These are phyloP conservation scores for Microtus montanus DNA, from an alignment of 2,113 vertebrate genomes.

Conservation along the genomic window DNA sequence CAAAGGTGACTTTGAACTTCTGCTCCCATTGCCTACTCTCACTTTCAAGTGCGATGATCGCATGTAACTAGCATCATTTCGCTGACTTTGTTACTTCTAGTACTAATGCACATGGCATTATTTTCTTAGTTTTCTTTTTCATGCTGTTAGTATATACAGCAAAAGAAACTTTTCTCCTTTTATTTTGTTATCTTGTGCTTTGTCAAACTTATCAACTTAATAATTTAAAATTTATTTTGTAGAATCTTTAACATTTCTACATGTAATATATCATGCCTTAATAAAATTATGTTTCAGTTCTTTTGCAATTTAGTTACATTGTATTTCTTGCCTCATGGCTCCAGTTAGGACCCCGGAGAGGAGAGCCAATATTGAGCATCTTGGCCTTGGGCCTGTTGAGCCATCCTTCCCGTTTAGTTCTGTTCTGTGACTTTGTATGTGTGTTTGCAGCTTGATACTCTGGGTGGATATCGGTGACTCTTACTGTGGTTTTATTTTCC, in stretches of 20 bases:
- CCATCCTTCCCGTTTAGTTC: too few relatives aligned
- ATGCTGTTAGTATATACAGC: background rate
- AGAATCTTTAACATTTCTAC: background rate
- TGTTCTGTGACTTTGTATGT: background rate
- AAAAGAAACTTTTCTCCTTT: background rate
- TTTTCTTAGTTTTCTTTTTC: background rate
- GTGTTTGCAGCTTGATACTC: background rate
- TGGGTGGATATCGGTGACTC: background rate
- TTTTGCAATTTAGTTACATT: background rate
- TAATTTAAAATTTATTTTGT: background rate
- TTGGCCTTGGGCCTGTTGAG: background rate
- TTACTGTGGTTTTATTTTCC: background rate
- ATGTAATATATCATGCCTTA: background rate
- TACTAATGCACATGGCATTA: too few relatives aligned
- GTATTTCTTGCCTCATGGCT: background rate
- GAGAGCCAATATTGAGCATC: background rate
- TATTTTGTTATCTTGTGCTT: background rate
- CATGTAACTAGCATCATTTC: background rate
- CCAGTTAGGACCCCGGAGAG: background rate
- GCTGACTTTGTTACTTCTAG: background rate
- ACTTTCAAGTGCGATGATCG: background rate
- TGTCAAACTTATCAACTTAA: background rate
- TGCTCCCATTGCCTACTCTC: background rate
- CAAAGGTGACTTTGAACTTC: background rate
- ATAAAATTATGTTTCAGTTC: background rate